Evolutionary conservation across 2,113 vertebrate species (phyloP).

Genomic region (Hemiscyllium ocellatum): DNA sequence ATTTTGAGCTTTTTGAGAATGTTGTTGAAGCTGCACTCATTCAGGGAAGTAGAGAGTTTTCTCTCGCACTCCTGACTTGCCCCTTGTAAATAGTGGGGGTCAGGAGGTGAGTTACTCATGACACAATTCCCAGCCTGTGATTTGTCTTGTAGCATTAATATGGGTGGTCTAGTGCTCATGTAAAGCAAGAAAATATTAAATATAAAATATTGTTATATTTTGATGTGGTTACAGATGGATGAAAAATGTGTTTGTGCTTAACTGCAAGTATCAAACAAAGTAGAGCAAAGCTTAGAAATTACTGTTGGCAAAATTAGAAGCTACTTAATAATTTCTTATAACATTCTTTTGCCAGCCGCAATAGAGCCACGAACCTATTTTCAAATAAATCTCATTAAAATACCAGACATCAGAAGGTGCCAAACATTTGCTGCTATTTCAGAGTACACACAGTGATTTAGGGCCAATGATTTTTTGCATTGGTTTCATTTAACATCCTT

Average conservation of each 20-base stretch:
- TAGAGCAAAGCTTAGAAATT: neutral
- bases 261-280: neutral
- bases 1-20: too few relatives aligned
- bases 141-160: too few relatives aligned
- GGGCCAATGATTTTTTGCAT: neutral
- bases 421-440: neutral
- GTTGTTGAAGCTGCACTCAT: too few relatives aligned
- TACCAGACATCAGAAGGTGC: neutral
- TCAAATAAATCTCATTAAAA: constrained; percentile 18
- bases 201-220: neutral
- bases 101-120: too few relatives aligned
- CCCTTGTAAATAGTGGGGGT: too few relatives aligned
- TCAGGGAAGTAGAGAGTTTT: too few relatives aligned
- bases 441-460: neutral
- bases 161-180: neutral
- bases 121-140: too few relatives aligned
- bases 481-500: neutral
- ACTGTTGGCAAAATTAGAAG: neutral
- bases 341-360: neutral
- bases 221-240: neutral
- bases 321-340: neutral
- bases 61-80: too few relatives aligned
- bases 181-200: neutral
- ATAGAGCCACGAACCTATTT: neutral
- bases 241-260: neutral